Evolutionary conservation across 2,888 invertebrate species (phyloP).

Genomic region (Lamproptera curius): DNA sequence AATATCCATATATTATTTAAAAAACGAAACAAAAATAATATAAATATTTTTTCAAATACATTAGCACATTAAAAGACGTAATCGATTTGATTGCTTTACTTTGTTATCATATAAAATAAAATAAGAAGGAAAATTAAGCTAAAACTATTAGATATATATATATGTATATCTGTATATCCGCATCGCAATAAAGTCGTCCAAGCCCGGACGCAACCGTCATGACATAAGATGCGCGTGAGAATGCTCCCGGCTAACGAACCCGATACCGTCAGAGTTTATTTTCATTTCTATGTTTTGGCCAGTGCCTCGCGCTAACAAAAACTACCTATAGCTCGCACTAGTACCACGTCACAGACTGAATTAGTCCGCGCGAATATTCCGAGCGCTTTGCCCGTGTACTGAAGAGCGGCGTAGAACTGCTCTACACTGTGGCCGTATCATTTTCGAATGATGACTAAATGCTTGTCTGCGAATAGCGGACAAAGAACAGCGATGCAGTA

Average conservation of each 20-base stretch:
- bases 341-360: conserved; percentile 30
- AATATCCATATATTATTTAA: no score
- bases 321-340: conserved; percentile 20
- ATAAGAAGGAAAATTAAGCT: no score
- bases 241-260: conserved; percentile 60
- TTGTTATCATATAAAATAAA: no score
- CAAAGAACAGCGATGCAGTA: conserved; percentile 41
- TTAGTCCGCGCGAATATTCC: conserved; percentile 29
- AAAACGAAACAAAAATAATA: no score
- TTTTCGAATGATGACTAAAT: conserved; percentile 39
- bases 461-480: conserved; percentile 32
- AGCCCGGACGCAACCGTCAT: conserved; percentile 36
- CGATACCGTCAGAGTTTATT: conserved; percentile 47
- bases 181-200: no score
- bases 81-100: no score
- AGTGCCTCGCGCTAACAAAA: conserved; percentile 29
- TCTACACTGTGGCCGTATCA: conserved; percentile 35
- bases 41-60: no score
- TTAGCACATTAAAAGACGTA: no score
- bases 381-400: conserved; percentile 29
- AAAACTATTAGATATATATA: no score
- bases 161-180: no score
- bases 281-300: conserved; percentile 53
- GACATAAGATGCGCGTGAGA: conserved; percentile 55
- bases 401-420: conserved; percentile 18